phyloP scores from a whole-genome alignment of 2,888 invertebrate species.

The Tolmerus cingulatus region DNA sequence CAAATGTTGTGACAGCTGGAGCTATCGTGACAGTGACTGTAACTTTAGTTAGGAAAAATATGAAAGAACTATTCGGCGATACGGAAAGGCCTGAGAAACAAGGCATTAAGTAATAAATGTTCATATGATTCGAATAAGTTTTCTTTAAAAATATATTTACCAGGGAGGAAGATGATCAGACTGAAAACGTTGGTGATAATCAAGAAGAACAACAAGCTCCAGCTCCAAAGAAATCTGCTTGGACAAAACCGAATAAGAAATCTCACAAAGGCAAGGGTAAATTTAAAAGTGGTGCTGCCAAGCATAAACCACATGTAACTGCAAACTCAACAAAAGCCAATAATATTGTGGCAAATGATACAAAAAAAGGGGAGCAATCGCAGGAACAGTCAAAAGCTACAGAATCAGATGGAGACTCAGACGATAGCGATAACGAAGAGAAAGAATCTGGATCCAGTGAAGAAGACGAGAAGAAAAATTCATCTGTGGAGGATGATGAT shows the following conservation, averaged over 20 bases:
- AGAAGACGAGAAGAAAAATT: constrained; percentile 71
- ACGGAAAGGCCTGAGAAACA: constrained; percentile 75
- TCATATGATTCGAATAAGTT: not conserved
- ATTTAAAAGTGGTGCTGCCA: constrained; percentile 59
- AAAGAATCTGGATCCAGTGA: constrained; percentile 65
- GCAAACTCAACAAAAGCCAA: constrained; percentile 59
- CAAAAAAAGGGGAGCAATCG: constrained; percentile 50
- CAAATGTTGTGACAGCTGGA: constrained; percentile 94
- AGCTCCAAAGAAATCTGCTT: constrained; percentile 80
- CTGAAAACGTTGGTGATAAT: constrained; percentile 56
- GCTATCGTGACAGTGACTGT: constrained; percentile 98
- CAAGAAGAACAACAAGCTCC: constrained; percentile 63
- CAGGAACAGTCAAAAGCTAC: constrained; percentile 53
- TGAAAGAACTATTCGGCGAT: constrained; percentile 85
- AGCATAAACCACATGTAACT: constrained; percentile 56
- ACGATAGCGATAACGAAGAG: constrained; percentile 66
- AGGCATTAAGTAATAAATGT: constrained; percentile 65
- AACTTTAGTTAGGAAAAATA: constrained; percentile 79
- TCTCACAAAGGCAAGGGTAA: constrained; percentile 72
- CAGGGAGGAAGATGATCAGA: constrained; percentile 61
- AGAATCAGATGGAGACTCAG: constrained; percentile 63
- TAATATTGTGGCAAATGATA: constrained; percentile 54
- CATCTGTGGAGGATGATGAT: constrained; percentile 71
- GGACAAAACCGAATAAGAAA: constrained; percentile 75
- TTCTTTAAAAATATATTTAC: not conserved